Conservation (phyloP, 1,140 invertebrate genomes). For the Zaprionus taronus region DNA sequence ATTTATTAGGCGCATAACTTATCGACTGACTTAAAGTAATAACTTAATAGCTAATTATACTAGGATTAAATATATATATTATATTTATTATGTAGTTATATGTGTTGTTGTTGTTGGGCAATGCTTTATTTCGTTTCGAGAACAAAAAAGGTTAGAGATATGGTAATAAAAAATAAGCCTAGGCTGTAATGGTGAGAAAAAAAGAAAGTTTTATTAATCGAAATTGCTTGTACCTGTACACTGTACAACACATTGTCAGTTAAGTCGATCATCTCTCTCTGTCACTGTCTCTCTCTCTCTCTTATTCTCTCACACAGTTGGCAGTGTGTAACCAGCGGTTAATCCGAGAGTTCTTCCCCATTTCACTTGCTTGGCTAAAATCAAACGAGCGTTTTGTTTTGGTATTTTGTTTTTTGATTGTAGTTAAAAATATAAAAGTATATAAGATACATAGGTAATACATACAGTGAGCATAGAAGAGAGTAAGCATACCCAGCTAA, state of each 20-base stretch:
- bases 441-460: constrained; percentile 47
- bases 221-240: constrained; percentile 9
- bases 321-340: constrained; percentile 23
- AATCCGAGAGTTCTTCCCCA: constrained; percentile 35
- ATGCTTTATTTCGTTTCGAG: constrained; percentile 45
- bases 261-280: constrained; percentile 15
- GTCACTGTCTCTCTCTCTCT: constrained; percentile 4
- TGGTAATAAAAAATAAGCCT: constrained; percentile 34
- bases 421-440: constrained; percentile 51
- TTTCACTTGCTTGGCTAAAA: constrained; percentile 61
- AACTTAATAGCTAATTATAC: constrained; percentile 65
- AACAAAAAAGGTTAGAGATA: constrained; percentile 30
- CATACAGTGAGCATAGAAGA: constrained; percentile 38
- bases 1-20: constrained; percentile 78
- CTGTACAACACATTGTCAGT: constrained; percentile 37
- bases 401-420: constrained; percentile 23
- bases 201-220: constrained; percentile 39
- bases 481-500: constrained; percentile 28
- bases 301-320: constrained; percentile 19
- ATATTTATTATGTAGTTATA: constrained; percentile 40
- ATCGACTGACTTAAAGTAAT: constrained; percentile 33
- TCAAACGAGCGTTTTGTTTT: constrained; percentile 68
- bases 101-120: constrained; percentile 9
- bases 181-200: constrained; percentile 62
- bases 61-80: constrained; percentile 29